These are phyloP conservation scores for Geophilus truncorum DNA, from an alignment of 2,888 invertebrate genomes.

Conservation along the genomic window DNA sequence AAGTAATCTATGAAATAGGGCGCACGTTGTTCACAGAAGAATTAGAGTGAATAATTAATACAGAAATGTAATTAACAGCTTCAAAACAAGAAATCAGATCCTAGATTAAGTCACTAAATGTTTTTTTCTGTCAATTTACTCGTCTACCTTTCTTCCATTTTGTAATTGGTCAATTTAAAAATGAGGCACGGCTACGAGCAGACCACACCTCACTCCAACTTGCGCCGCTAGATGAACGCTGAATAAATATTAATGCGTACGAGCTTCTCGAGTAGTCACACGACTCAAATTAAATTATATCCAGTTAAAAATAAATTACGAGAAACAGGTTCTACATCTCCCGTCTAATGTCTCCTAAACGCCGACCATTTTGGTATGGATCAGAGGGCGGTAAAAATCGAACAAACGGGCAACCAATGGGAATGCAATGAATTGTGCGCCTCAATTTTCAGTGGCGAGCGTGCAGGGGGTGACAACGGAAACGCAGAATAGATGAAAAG, in stretches of 20 bases:
- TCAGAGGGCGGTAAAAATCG: slow-evolving; percentile 18
- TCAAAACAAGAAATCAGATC: neutral
- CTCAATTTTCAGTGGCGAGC: neutral
- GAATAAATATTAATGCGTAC: neutral
- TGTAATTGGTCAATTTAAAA: neutral
- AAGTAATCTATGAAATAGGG: neutral
- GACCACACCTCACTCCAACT: slow-evolving; percentile 6
- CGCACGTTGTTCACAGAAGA: no score
- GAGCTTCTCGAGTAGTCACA: neutral
- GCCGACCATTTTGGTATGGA: neutral
- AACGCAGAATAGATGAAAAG: neutral
- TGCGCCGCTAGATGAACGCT: neutral
- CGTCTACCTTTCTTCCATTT: neutral
- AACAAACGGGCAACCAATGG: neutral
- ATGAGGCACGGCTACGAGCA: neutral
- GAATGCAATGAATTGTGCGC: neutral
- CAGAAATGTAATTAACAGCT: neutral
- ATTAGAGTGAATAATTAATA: neutral
- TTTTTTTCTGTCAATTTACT: neutral
- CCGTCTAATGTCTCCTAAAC: neutral
- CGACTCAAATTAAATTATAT: neutral
- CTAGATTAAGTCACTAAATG: neutral
- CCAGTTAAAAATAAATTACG: neutral
- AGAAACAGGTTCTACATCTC: neutral
- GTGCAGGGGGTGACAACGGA: neutral